Evolutionary conservation across 2,888 invertebrate genomes (phyloP), one percentile per base, ranked within the genome.

Genomic region (Elgonia sp.): DNA sequence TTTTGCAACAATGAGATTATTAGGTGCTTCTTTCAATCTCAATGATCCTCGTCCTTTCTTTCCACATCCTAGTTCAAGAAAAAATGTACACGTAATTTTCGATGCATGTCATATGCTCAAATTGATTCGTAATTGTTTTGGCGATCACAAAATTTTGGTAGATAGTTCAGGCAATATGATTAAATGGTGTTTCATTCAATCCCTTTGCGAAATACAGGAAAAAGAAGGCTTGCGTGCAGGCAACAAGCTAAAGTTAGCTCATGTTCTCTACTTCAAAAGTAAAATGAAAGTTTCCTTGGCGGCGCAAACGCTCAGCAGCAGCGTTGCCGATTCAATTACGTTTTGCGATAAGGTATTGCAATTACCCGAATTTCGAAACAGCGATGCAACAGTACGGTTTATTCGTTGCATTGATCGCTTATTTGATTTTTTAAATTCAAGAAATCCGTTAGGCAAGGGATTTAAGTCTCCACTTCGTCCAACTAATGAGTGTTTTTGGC

Each of bases 231-330:
- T 89, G 5, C 39, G 63, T 21, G 72, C 79, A 5, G 89, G 73
- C 0, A 89, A 89, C 53, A 89, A 84, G 53, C 21, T 90, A 0
- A 75, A 20, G n/a, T 29, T 4, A 12, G 12, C 40, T 16, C 90
- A 90, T 42, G 50, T 88, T 20, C 7, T 72, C 1, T 89, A 83
- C 79, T 18, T 70, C 0, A 86, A 86, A 67, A 89, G 87, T 55
- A 90, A 87, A 82, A 90, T 91, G 87, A 90, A 90, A 82, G 90
- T 92, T 0, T 55, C 76, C 20, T 85, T 92, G n/a, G 92, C 91
- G 21, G 91, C 89, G 6, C 91, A 92, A 81, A 90, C 91, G 20
- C 62, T 92, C 0, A 92, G 91, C 72, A 81, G 75, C 21, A 91
- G 91, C 73, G 90, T 92, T 21, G 92, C 91, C 14, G 91, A 92